A percentile compares a stretch with the other conserved stretches of the same genome.
These are phyloP conservation scores for Anthopleura xanthogrammica DNA, from an alignment of 92 coral and sea anemone species.

Conservation along the genomic window DNA sequence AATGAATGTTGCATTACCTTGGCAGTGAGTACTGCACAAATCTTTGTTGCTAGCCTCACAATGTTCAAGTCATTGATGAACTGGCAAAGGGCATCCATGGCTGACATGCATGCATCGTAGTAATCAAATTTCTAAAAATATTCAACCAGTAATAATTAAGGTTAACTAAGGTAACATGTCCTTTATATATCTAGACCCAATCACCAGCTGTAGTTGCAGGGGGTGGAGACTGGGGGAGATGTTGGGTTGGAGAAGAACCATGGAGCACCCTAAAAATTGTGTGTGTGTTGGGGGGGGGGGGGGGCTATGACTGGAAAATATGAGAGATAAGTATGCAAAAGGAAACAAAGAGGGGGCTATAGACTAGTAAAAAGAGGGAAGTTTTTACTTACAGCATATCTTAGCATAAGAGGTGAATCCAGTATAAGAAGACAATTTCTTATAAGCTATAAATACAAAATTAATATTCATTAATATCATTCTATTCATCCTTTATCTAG, in stretches of 20 bases:
- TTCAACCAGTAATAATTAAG: too few species aligned
- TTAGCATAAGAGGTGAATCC: conserved; percentile 61
- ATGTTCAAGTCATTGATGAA: conserved; percentile 60
- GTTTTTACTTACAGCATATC: conserved; percentile 58
- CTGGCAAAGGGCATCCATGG: conserved; percentile 66
- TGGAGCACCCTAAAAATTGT: too few species aligned
- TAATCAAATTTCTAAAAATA: conserved; percentile 51
- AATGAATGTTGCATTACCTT: conserved; percentile 37
- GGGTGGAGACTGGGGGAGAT: too few species aligned
- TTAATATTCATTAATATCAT: neutral
- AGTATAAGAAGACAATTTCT: conserved; percentile 71
- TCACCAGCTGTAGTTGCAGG: too few species aligned
- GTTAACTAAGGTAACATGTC: neutral
- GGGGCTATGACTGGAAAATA: too few species aligned
- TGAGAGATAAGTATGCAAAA: too few species aligned
- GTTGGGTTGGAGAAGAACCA: too few species aligned
- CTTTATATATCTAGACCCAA: neutral
- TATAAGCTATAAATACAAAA: conserved; percentile 36
- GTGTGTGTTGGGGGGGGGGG: too few species aligned
- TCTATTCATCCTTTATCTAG: neutral
- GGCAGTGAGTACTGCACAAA: conserved; percentile 63
- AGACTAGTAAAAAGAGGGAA: too few species aligned
- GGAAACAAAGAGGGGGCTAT: too few species aligned
- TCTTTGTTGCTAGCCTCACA: conserved; percentile 53
- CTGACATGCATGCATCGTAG: conserved; percentile 46